Evolutionary conservation across 2,797 vertebrate genomes (phyloP).

Genomic region (Liasis olivaceus): DNA sequence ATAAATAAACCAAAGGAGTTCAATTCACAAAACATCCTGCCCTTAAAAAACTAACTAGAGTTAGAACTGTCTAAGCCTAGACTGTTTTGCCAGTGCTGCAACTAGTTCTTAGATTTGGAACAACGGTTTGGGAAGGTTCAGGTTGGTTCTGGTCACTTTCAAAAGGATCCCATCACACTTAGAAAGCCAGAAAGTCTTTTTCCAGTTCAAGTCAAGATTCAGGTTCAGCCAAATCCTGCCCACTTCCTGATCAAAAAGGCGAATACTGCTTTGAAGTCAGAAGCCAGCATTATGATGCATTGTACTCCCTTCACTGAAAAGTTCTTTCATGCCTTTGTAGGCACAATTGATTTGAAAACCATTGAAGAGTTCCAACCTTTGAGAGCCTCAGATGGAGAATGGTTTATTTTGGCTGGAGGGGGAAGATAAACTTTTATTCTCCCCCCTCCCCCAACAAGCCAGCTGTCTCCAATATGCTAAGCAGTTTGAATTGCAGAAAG

Average conservation of each 20-base stretch:
- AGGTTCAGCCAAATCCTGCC: background rate
- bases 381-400: background rate
- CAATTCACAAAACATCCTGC: background rate
- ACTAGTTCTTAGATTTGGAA: background rate
- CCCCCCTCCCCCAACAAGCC: background rate
- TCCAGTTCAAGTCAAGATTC: background rate
- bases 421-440: constrained; percentile 1
- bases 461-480: constrained; percentile 13
- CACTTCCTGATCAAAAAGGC: too few relatives aligned
- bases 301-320: background rate
- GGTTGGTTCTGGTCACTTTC: background rate
- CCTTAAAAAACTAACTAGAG: background rate
- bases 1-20: background rate
- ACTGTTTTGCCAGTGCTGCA: background rate
- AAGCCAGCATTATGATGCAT: background rate
- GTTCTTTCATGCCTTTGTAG: background rate
- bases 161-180: background rate
- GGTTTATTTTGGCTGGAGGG: constrained; percentile 29
- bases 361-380: background rate
- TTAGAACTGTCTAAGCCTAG: background rate
- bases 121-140: background rate
- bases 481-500: constrained; percentile 7
- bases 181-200: background rate
- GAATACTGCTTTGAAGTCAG: background rate
- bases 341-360: background rate